Evolutionary conservation across 2,888 invertebrate genomes (phyloP).

Genomic region (Euproctis similis): DNA sequence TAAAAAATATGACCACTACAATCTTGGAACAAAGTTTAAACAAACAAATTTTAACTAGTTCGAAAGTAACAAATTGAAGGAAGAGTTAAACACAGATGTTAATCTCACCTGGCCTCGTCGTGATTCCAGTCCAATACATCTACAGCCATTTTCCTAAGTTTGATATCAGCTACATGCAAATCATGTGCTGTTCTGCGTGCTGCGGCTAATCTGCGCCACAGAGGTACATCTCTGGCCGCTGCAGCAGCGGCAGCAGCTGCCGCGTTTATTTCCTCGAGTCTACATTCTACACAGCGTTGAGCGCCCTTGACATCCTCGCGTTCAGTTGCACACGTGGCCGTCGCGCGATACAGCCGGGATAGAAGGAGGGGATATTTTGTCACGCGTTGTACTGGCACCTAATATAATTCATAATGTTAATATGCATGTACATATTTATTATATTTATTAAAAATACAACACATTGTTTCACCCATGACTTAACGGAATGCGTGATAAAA

Average conservation of each 20-base stretch:
- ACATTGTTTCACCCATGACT: too few species aligned
- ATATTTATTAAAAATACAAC: too few species aligned
- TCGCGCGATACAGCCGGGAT: constrained; percentile 92
- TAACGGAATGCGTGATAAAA: too few species aligned
- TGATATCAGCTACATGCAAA: constrained; percentile 91
- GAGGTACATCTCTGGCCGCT: constrained; percentile 89
- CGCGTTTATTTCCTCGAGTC: constrained; percentile 95
- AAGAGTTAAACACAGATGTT: too few species aligned
- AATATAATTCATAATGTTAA: too few species aligned
- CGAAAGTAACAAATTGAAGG: too few species aligned
- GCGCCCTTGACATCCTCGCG: constrained; percentile 90
- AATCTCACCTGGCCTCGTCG: constrained; percentile 83
- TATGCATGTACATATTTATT: too few species aligned
- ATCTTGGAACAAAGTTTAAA: too few species aligned
- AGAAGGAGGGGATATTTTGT: constrained; percentile 96
- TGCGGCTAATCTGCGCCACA: constrained; percentile 92
- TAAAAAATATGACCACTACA: too few species aligned
- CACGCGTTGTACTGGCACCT: constrained; percentile 96
- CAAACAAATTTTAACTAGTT: too few species aligned
- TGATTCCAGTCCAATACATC: constrained; percentile 96
- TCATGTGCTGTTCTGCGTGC: constrained; percentile 86
- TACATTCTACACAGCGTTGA: constrained; percentile 93
- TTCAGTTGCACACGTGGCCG: constrained; percentile 88
- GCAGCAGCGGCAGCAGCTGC: constrained; percentile 93
- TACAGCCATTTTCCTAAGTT: constrained; percentile 93